Evolutionary conservation across 2,797 vertebrate species (phyloP).

Genomic region (Gouania willdenowi): DNA sequence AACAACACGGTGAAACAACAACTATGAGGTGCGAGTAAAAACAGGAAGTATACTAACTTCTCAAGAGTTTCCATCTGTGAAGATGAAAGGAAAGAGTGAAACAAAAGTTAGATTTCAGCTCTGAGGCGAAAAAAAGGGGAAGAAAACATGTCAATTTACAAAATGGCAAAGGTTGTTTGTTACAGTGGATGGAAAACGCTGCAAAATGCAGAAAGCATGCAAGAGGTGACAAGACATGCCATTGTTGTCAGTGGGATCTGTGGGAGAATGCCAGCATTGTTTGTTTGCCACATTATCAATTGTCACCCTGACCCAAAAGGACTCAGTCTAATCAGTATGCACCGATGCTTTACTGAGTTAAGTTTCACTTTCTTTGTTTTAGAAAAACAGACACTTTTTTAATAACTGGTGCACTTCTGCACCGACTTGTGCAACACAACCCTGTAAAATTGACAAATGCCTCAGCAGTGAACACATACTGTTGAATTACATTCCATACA

Average conservation of each 20-base stretch:
- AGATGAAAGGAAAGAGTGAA: conserved; percentile 45
- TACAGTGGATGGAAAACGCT: conserved; percentile 13
- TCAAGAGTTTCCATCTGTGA: conserved; percentile 88
- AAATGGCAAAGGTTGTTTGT: conserved; percentile 11
- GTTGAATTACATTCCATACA: conserved; percentile 5
- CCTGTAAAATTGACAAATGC: conserved; percentile 16
- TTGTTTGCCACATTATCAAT: conserved; percentile 36
- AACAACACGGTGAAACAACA: too few species aligned
- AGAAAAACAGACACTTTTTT: conserved; percentile 6
- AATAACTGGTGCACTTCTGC: conserved; percentile 25
- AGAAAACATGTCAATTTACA: conserved; percentile 21
- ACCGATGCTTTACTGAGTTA: conserved; percentile 19
- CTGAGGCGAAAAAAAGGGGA: conserved; percentile 14
- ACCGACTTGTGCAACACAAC: conserved; percentile 5
- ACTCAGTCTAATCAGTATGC: conserved; percentile 18
- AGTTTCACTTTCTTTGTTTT: too few species aligned
- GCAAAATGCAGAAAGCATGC: conserved; percentile 42
- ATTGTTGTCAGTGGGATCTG: conserved; percentile 43
- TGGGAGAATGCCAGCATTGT: conserved; percentile 51
- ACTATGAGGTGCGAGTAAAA: conserved; percentile 2
- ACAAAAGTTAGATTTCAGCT: conserved; percentile 57
- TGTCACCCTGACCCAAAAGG: conserved; percentile 50
- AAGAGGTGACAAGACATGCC: conserved; percentile 45
- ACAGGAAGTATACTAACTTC: conserved; percentile 89
- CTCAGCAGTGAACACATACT: conserved; percentile 13